These are phyloP conservation scores for Bombyx huttoni DNA, from an alignment of 2,888 invertebrate species.

Conservation along the genomic window DNA sequence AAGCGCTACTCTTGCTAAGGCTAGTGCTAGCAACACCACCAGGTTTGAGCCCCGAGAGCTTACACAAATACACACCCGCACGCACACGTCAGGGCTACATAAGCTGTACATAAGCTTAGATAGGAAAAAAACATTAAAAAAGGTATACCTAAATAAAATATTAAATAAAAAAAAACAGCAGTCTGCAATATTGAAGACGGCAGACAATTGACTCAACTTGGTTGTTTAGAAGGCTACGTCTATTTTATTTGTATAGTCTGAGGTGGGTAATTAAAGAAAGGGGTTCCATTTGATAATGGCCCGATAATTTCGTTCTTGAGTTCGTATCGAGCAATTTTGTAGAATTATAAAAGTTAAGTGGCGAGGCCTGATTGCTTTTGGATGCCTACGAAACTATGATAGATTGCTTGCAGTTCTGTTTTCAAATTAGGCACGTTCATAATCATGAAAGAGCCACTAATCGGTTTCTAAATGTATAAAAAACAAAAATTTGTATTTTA, in stretches of 20 bases:
- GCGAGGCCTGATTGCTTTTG: conserved; percentile 42
- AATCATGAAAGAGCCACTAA: not conserved
- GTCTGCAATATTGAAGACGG: not conserved
- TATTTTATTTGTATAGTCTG: not conserved
- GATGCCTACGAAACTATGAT: conserved; percentile 42
- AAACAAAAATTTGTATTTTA: not conserved
- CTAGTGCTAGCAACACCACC: too few species aligned
- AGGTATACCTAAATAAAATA: too few species aligned
- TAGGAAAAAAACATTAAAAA: too few species aligned
- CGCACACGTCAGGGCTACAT: too few species aligned
- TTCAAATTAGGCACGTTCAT: conserved; percentile 18
- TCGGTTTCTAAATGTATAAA: not conserved
- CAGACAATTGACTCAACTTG: not conserved
- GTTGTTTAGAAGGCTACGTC: not conserved
- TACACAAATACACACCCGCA: too few species aligned
- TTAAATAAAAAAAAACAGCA: not conserved
- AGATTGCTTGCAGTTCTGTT: conserved; percentile 34
- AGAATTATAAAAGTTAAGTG: conserved; percentile 54
- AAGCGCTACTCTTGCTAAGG: too few species aligned
- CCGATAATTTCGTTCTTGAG: conserved; percentile 51
- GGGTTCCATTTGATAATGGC: conserved; percentile 62
- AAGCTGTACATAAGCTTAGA: too few species aligned
- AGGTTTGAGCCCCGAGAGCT: too few species aligned
- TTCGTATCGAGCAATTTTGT: conserved; percentile 53
- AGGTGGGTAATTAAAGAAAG: conserved; percentile 58